phyloP scores from a whole-genome alignment of 2,888 invertebrate species.

The Mechanitis messenoides region DNA sequence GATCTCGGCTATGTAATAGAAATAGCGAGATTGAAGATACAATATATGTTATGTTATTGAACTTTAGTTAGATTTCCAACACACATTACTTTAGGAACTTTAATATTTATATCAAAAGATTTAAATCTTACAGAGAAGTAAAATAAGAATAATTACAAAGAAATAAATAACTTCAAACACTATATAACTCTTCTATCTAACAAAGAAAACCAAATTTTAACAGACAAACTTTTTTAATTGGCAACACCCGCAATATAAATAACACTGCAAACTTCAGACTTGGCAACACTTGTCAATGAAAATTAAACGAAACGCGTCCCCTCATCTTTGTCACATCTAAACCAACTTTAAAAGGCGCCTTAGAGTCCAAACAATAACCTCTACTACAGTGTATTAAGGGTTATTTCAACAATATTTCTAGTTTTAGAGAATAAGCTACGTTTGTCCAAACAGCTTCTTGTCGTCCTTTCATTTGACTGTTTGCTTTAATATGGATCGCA shows the following conservation, averaged over 20 bases:
- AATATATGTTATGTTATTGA: too few species aligned
- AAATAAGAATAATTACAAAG: neutral
- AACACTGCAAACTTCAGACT: conserved; percentile 28
- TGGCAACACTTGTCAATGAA: conserved; percentile 55
- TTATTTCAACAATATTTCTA: conserved; percentile 1
- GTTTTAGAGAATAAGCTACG: conserved; percentile 2
- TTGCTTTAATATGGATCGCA: conserved; percentile 52
- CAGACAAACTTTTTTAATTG: conserved; percentile 17
- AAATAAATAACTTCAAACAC: neutral
- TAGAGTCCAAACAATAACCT: neutral
- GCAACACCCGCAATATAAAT: conserved; percentile 19
- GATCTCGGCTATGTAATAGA: too few species aligned
- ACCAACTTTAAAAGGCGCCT: neutral
- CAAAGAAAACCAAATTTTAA: conserved; percentile 12
- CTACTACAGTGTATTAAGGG: conserved; percentile 3
- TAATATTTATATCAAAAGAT: too few species aligned
- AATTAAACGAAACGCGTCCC: conserved; percentile 58
- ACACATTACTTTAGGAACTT: too few species aligned
- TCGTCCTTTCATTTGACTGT: conserved; percentile 52
- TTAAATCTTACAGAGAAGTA: too few species aligned
- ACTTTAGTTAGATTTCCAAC: too few species aligned
- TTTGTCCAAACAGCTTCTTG: conserved; percentile 29
- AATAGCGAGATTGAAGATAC: too few species aligned
- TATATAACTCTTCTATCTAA: neutral
- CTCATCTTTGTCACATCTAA: conserved; percentile 55